These are phyloP conservation scores for Archocentrus centrarchus DNA, from an alignment of 2,113 vertebrate species.

Conservation along the genomic window DNA sequence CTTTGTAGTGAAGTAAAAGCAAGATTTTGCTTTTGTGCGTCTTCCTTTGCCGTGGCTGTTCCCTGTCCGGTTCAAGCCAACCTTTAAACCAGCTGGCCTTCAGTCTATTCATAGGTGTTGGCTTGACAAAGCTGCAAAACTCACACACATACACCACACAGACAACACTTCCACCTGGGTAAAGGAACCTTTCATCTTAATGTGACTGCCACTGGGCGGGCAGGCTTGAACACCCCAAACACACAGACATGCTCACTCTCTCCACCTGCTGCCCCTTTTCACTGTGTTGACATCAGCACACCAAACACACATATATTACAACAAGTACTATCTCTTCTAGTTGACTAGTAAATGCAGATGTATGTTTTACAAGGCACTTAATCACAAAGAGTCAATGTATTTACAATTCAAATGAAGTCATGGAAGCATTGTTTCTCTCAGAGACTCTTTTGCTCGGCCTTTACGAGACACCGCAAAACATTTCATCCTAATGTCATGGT, in stretches of 20 bases:
- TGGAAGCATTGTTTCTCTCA: conserved; percentile 3
- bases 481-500: conserved; percentile 26
- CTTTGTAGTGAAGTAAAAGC: neutral
- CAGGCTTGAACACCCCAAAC: conserved; percentile 31
- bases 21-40: neutral
- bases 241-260: neutral
- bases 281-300: conserved; percentile 9
- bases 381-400: conserved; percentile 45
- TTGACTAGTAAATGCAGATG: conserved; percentile 36
- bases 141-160: conserved; percentile 13
- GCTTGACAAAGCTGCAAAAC: conserved; percentile 13
- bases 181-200: conserved; percentile 53
- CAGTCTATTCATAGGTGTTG: neutral
- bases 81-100: neutral
- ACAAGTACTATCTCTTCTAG: conserved; percentile 23
- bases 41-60: no score
- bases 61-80: neutral
- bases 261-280: conserved; percentile 57
- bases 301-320: conserved; percentile 17
- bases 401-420: conserved; percentile 60
- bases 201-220: conserved; percentile 49
- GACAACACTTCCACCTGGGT: conserved; percentile 50
- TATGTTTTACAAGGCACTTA: conserved; percentile 41
- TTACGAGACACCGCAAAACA: conserved; percentile 25
- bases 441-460: conserved; percentile 11